Conservation (phyloP, 2,113 vertebrate genomes). For the chimpanzee (Pan troglodytes) region NHGRI_mPanTro3-v2.1_pri NC_072401.2:139331501-139332000, state of each 20-base stretch:
- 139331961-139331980: neutral
- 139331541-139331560: neutral
- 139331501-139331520: neutral
- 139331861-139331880: neutral
- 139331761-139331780: neutral
- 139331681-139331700: neutral
- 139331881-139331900: neutral
- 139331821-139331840: neutral
- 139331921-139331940: neutral
- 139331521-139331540: neutral
- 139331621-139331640: neutral
- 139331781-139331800: neutral
- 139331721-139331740: neutral
- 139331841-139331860: neutral
- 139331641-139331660: neutral
- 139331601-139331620: neutral
- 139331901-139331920: conserved; percentile 1
- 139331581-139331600: neutral
- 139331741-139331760: neutral
- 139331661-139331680: neutral
- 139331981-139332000: neutral
- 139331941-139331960: neutral
- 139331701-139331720: neutral
- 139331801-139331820: neutral
- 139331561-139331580: neutral